These are phyloP conservation scores for Merops nubicus DNA, from an alignment of 2,113 vertebrate genomes.

Conservation along the genomic window DNA sequence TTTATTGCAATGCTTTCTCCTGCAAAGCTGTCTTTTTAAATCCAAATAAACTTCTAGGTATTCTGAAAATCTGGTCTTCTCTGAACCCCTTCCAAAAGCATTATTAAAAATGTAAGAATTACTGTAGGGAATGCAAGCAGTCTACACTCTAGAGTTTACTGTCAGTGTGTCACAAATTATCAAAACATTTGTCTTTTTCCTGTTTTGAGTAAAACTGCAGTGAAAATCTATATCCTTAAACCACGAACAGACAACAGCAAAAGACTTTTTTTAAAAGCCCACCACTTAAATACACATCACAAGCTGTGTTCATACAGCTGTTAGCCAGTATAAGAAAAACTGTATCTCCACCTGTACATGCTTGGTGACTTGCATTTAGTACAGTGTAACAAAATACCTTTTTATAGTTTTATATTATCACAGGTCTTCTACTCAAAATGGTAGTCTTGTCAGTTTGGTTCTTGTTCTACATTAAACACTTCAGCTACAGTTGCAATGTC, in stretches of 20 bases:
- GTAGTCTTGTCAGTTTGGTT: not conserved
- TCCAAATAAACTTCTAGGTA: conserved; percentile 22
- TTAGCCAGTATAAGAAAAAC: not conserved
- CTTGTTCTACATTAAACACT: not conserved
- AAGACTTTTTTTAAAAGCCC: not conserved
- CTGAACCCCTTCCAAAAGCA: not conserved
- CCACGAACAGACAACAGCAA: not conserved
- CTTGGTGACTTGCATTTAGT: not conserved
- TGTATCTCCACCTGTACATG: too few species aligned
- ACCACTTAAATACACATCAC: not conserved
- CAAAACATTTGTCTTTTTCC: not conserved
- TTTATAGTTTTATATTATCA: too few species aligned
- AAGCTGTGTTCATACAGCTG: not conserved
- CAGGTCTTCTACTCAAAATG: too few species aligned
- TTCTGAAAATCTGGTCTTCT: conserved; percentile 19
- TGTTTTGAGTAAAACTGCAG: not conserved
- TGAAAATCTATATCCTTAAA: conserved; percentile 18
- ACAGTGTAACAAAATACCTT: not conserved
- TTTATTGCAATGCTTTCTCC: not conserved
- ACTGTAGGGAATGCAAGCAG: not conserved
- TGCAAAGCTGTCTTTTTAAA: conserved; percentile 4
- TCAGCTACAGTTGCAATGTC: conserved; percentile 24
- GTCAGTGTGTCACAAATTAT: not conserved
- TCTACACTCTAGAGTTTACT: not conserved
- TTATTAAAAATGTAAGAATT: conserved; percentile 17